Evolutionary conservation across 1,140 invertebrate genomes (phyloP), one percentile per base, ranked within the genome.

Genomic region (Helicoverpa armigera): DNA sequence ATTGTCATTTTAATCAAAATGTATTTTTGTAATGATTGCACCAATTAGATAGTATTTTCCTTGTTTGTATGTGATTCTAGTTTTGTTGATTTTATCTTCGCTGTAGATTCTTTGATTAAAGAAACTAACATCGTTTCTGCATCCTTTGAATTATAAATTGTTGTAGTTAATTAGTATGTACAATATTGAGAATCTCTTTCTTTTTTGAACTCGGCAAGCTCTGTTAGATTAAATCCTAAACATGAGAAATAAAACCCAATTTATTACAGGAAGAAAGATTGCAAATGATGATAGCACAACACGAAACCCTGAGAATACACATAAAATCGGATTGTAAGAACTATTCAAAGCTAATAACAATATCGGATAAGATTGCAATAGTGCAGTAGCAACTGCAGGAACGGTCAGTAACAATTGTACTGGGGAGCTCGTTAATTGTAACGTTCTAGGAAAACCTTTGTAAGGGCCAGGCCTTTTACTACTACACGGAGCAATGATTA

Each of bases 381-480:
- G 13, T 14, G 11, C 12, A 10, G 13, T 13, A 18, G 16, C 43
- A 18, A 67, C 43, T 60, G 18, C 43, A 48, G n/a, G 10, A 7
- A 13, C 31, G 43, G 63, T 18, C 23, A 50, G 18, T 70, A n/a
- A 70, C 67, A 70, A 70, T 43, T n/a, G 12, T 65, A 65, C 14
- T 35, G 31, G 13, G 18, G 48, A 70, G 67, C 18, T 70, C 67
- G 67, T 70, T 70, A 70, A 70, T 54, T 54, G 48, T n/a, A 70
- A 53, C 50, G 12, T 51, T 70, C 50, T 12, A 10, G 48, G 67
- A n/a, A 53, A 51, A 53, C 67, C 13, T 53, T 70, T 70, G 18
- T 54, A 70, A 54, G 23, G 11, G 18, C 67, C 50, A 29, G 18
- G 35, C 16, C 18, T 70, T 70, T 54, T 70, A 70, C 50, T 53